Conservation (phyloP, 2,113 vertebrate genomes). For the Hippocampus abdominalis region DNA sequence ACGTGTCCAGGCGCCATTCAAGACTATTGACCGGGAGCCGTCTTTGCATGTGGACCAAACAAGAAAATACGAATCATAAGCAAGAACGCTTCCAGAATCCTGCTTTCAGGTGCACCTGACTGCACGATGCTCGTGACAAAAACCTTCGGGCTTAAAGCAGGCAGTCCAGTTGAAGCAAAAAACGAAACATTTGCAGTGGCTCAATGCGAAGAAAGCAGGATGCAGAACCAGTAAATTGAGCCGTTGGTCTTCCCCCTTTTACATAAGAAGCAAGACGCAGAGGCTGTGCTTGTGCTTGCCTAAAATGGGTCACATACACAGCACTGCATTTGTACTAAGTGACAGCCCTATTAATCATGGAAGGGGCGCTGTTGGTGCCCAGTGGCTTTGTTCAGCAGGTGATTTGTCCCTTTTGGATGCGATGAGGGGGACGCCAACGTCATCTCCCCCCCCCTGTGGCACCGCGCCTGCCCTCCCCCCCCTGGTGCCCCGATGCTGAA, state of each 20-base stretch:
- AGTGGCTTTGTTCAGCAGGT: conserved; percentile 55
- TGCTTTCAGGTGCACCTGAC: not conserved
- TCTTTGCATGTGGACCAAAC: too few species aligned
- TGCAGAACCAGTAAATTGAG: not conserved
- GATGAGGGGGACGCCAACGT: conserved; percentile 1
- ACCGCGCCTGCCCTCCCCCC: conserved; percentile 8
- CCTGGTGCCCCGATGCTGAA: conserved; percentile 7
- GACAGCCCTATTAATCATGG: conserved; percentile 72
- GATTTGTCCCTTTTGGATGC: conserved; percentile 54
- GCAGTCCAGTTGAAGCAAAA: not conserved
- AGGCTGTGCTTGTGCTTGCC: conserved; percentile 27
- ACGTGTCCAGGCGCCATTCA: too few species aligned
- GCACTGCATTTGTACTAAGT: conserved; percentile 66
- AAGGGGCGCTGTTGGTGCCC: conserved; percentile 46
- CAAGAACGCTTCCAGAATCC: not conserved
- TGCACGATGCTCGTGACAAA: not conserved
- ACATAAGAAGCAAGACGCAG: conserved; percentile 10
- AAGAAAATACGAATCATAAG: not conserved
- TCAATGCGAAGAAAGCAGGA: conserved; percentile 11
- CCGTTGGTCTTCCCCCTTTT: not conserved
- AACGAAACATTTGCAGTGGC: not conserved
- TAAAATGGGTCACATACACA: conserved; percentile 64
- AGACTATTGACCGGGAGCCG: too few species aligned
- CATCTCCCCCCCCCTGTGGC: conserved; percentile 20
- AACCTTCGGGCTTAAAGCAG: not conserved